Evolutionary conservation across 2,797 vertebrate species (phyloP), one percentile per base, ranked within the genome.

Genomic region (Danio tinwini): DNA sequence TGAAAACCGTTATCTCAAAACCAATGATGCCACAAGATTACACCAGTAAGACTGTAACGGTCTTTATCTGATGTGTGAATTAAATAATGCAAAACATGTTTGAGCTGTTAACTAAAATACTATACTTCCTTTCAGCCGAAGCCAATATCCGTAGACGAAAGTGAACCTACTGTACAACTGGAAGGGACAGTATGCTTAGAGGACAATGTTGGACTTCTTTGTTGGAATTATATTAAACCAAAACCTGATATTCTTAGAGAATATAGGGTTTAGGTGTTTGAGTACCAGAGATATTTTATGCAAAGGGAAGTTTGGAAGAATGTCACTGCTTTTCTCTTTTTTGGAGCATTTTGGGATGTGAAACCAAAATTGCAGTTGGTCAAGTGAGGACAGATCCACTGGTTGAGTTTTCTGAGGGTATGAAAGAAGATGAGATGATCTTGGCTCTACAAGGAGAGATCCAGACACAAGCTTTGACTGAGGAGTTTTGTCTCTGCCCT

Each of bases 1-100:
- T 99, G 12, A 90, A 83, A 10, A 86, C 91, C 40, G 88, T 98
- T 78, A 90, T 96, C 56, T 88, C 89, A 14, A 90, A 90, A 12
- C 94, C 94, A 50, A 92, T 96, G 93, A 87, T 91, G 0, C 90
- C 92, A 0, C 93, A 95, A 85, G 92, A 92, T 85, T 89, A 91
- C 47, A 87, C 86, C 0, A 79, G 94, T 95, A 89, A 94, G 87
- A 76, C 37, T 63, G 7, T 7, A 16, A 6, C 47, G 19, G 47
- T 16, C 6, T 7, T 14, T 12, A 64, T 68, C 50, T 56, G n/a
- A 82, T 37, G 16, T 29, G 29, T 7, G 13, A n/a, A 17, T 3
- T 13, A 8, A 76, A 76, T 68, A 4, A 5, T 53, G 19, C 6
- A 3, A 49, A 21, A 74, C 7, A 10, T 21, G 58, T 29, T 1